Conservation (phyloP, 35 echinoderm and acorn worm species). For the Stichopus chloronotus region DNA sequence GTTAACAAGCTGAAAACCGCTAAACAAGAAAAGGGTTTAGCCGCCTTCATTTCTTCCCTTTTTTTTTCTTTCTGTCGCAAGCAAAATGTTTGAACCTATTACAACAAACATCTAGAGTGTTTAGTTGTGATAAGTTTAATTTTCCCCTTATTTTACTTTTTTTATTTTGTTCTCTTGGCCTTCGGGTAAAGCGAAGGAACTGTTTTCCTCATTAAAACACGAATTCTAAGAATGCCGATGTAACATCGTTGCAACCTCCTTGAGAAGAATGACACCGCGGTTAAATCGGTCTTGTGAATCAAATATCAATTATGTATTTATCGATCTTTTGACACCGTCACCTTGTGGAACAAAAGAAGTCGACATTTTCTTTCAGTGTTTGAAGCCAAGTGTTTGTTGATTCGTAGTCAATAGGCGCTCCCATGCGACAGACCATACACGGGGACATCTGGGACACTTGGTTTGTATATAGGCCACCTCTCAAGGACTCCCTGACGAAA, state of each 20-base stretch:
- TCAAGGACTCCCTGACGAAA: neutral
- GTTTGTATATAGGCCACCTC: neutral
- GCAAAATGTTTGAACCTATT: constrained; percentile 42
- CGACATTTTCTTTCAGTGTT: neutral
- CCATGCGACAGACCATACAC: too few species aligned
- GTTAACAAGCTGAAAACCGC: constrained; percentile 27
- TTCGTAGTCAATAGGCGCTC: neutral
- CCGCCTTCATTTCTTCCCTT: neutral
- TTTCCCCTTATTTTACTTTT: too few species aligned
- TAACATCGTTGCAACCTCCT: too few species aligned
- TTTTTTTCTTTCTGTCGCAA: neutral
- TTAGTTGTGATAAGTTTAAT: constrained; percentile 33
- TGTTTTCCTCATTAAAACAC: constrained; percentile 32
- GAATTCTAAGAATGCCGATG: too few species aligned
- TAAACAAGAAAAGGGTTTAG: neutral
- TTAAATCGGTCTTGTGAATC: neutral
- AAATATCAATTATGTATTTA: constrained; percentile 18
- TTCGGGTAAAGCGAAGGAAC: neutral
- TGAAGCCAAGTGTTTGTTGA: constrained; percentile 25
- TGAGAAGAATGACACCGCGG: too few species aligned
- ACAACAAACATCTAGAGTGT: constrained; percentile 31
- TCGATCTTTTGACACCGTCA: neutral
- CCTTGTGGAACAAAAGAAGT: neutral
- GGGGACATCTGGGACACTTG: neutral
- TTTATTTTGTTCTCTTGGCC: neutral